These are phyloP conservation scores for Aphelenchoides avenae DNA, from an alignment of 1,140 invertebrate genomes.

Conservation along the genomic window DNA sequence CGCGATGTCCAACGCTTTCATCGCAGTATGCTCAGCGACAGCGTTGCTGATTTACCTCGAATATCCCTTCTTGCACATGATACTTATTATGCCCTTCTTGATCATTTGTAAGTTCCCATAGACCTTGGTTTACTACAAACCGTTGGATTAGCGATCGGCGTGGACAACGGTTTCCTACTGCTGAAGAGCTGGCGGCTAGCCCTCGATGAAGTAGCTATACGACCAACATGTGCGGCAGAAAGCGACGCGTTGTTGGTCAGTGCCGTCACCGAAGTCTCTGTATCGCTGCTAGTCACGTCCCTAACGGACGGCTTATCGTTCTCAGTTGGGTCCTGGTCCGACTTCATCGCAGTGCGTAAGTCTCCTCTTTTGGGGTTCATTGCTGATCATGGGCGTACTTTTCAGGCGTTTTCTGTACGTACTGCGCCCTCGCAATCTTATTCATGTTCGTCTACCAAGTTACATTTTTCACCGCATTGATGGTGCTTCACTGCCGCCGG, in stretches of 20 bases:
- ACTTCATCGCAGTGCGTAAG: constrained; percentile 53
- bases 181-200: constrained; percentile 49
- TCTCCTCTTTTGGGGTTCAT: constrained; percentile 5
- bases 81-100: constrained; percentile 54
- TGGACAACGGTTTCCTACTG: constrained; percentile 55
- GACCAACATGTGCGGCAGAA: constrained; percentile 16
- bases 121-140: neutral
- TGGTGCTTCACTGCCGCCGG: constrained; percentile 48
- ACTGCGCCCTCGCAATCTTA: constrained; percentile 54
- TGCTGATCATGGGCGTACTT: neutral
- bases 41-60: constrained; percentile 41
- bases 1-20: constrained; percentile 50
- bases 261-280: constrained; percentile 48
- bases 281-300: constrained; percentile 50
- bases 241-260: constrained; percentile 32
- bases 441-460: constrained; percentile 55
- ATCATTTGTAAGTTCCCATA: constrained; percentile 46
- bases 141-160: constrained; percentile 45
- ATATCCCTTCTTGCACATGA: constrained; percentile 52
- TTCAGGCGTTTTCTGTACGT: constrained; percentile 53
- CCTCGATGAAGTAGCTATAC: constrained; percentile 10
- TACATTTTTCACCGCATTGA: constrained; percentile 50
- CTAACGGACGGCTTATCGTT: constrained; percentile 54
- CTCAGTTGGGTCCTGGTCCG: constrained; percentile 43
- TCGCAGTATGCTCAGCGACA: constrained; percentile 45